Percentiles rank a stretch among this genome's conserved stretches.
Conservation (phyloP, 2,113 vertebrate genomes). For the Mus pahari region DNA sequence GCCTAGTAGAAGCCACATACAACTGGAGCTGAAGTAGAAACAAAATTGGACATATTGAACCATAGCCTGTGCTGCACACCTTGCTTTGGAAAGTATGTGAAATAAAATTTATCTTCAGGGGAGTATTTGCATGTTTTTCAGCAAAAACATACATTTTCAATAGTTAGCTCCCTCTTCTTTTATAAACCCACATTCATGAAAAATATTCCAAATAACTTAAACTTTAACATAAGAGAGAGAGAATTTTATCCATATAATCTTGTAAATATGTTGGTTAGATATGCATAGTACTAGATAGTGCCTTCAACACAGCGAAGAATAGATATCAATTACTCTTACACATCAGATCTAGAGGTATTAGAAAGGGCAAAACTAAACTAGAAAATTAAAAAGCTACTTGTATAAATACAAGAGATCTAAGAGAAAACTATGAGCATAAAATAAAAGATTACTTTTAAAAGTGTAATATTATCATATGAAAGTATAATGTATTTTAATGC, state of each 20-base stretch:
- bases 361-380: neutral
- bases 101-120: neutral
- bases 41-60: neutral
- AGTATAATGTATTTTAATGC: neutral
- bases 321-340: neutral
- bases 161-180: neutral
- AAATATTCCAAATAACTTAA: neutral
- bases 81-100: neutral
- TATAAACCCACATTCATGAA: neutral
- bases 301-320: neutral
- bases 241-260: neutral
- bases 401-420: neutral
- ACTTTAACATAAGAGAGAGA: neutral
- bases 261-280: neutral
- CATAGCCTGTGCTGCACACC: neutral
- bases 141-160: neutral
- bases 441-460: neutral
- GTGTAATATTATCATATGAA: neutral
- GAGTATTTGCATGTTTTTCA: neutral
- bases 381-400: neutral
- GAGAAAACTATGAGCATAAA: neutral
- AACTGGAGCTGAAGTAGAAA: neutral
- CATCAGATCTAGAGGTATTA: neutral
- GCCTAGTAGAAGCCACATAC: neutral
- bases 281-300: neutral